Base-by-base conservation (phyloP, 1,140 invertebrate species). In the Drosophila mayri region DNA sequence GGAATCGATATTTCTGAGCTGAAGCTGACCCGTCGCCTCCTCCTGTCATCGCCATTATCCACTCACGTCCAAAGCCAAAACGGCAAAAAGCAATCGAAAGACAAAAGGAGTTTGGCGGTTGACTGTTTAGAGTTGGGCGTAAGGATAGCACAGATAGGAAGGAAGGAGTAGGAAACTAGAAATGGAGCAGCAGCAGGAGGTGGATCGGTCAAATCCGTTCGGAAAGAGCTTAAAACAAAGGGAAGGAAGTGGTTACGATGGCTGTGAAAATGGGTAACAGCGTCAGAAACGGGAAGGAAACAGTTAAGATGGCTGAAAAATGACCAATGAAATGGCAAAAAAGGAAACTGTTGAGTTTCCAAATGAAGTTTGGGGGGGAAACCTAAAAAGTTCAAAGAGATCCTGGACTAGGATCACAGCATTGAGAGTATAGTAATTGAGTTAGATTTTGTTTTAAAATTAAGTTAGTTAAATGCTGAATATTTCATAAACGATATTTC, bases 31-130 rank as follows among this genome's bases (percentile, higher is more conserved):
- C 47, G 32, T 46, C 20, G 54, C 50, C 41, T 63, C 49, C 38
- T 57, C 50, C 49, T 70, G 65, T 72, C 67, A 71, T 68, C 47
- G 64, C 67, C 22, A 41, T 63, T 65, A 75, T 76, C 71, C 71
- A 65, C 71, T 76, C 73, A 75, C 71, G 71, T 76, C 63, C 46
- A 14, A 14, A 43, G 64, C 64, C 67, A 46, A 68, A 71, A 71
- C 52, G 43, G 43, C 67, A 70, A 58, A 72, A 49, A 55, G 68
- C 68, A 68, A 55, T 68, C 67, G 32, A 67, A 65, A 49, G 32
- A 67, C 64, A 67, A 65, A 64, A 46, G 41, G 32, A 66, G 40
- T 41, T 41, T 44, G 63, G 58, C 32, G 44, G 20, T 22, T 25
- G 28, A 1, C 28, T 22, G 44, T 61, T 50, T n/a, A 20, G 20